Evolutionary conservation across 1,140 invertebrate genomes (phyloP).

Genomic region (Platorchestia sp.): DNA sequence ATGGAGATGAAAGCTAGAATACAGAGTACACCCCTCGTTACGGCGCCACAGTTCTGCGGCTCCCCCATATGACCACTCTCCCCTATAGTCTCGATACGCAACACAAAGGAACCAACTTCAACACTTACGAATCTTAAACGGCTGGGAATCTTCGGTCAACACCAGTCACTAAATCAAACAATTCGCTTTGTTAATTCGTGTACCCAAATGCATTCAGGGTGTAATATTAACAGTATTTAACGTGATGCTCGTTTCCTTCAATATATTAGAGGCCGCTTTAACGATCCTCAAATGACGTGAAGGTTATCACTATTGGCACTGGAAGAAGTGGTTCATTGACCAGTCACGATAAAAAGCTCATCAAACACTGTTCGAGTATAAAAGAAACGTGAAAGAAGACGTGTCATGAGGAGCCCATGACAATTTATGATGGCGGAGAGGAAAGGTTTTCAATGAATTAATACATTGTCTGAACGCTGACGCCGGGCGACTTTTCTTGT

Average conservation of each 20-base stretch:
- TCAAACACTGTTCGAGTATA: not conserved
- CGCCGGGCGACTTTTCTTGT: not conserved
- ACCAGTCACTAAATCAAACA: not conserved
- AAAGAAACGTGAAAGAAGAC: not conserved
- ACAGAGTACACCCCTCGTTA: too few species aligned
- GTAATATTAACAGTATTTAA: not conserved
- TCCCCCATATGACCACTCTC: not conserved
- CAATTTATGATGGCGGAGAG: not conserved
- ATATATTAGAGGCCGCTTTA: not conserved
- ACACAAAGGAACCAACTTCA: too few species aligned
- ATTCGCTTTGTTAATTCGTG: not conserved
- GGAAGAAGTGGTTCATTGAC: not conserved
- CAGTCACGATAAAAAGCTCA: not conserved
- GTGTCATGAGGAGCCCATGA: not conserved
- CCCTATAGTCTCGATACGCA: too few species aligned
- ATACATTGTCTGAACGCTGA: conserved; percentile 14
- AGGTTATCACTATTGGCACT: not conserved
- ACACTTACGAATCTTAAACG: too few species aligned
- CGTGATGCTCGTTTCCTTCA: not conserved
- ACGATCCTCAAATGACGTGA: not conserved
- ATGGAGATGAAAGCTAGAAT: too few species aligned
- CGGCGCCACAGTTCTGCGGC: not conserved
- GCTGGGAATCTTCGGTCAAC: not conserved
- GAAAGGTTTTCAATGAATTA: conserved; percentile 2
- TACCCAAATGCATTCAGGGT: not conserved